Percentiles rank a stretch among this genome's conserved stretches.
Evolutionary conservation across 2,888 invertebrate species (phyloP).

Genomic region (Nectonema munidae): DNA sequence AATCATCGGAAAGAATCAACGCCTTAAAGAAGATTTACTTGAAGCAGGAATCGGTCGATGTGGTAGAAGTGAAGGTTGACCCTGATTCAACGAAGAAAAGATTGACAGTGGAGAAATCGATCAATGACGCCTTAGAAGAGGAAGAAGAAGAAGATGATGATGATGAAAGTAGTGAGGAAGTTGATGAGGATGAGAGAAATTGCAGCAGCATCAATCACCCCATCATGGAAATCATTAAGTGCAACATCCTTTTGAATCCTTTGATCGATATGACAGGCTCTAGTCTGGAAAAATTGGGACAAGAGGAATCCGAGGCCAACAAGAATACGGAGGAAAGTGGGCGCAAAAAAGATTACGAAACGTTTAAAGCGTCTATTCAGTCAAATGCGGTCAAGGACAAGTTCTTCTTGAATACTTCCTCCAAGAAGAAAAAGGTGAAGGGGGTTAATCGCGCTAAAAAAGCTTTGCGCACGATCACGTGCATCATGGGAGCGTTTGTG

Average conservation of each 20-base stretch:
- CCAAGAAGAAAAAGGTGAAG: conserved; percentile 17
- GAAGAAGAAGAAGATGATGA: conserved; percentile 1
- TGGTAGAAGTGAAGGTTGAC: not conserved
- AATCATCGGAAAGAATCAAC: not conserved
- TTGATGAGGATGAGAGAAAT: not conserved
- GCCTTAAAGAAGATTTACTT: not conserved
- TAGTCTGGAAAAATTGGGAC: too few species aligned
- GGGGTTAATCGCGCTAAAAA: conserved; percentile 22
- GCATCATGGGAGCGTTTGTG: conserved; percentile 22
- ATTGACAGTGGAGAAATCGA: not conserved
- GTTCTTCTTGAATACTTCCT: too few species aligned
- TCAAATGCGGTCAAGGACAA: too few species aligned
- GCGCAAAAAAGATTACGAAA: not conserved
- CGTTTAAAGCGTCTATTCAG: not conserved
- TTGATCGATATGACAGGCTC: too few species aligned
- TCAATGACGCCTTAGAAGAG: not conserved
- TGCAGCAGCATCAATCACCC: not conserved
- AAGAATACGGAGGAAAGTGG: not conserved
- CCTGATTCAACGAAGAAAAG: not conserved
- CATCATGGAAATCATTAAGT: not conserved
- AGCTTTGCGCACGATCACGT: conserved; percentile 22
- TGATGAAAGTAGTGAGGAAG: not conserved
- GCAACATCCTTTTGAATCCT: too few species aligned
- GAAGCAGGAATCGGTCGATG: not conserved
- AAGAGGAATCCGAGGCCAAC: not conserved